Evolutionary conservation across 1,140 invertebrate genomes (phyloP).

Genomic region (Stegodyphus dumicola): DNA sequence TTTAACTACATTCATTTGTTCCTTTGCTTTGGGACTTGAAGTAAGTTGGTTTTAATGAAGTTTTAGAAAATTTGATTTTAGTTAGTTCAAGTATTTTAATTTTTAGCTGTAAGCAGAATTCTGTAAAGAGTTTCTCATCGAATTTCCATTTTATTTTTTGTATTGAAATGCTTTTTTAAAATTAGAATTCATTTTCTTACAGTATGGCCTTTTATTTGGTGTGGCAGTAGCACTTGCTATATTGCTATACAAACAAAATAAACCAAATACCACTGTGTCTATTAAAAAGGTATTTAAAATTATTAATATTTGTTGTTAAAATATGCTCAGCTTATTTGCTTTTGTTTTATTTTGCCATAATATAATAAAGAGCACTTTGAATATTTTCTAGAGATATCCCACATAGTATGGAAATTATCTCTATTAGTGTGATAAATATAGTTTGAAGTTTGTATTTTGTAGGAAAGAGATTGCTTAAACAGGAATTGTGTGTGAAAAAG

Average conservation of each 20-base stretch:
- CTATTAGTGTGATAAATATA: not conserved
- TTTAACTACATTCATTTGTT: slow-evolving; percentile 83
- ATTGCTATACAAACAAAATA: slow-evolving; percentile 52
- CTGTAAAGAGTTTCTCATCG: not conserved
- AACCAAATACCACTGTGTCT: slow-evolving; percentile 15
- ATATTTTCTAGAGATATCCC: not conserved
- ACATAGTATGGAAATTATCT: not conserved
- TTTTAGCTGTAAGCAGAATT: not conserved
- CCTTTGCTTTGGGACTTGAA: slow-evolving; percentile 78
- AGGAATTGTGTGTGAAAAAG: not conserved
- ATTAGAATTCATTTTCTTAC: not conserved
- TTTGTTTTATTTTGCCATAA: not conserved
- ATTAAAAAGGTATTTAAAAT: slow-evolving; percentile 18
- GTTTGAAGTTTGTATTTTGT: not conserved
- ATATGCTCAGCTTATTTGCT: not conserved
- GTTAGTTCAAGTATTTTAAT: not conserved
- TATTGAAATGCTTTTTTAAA: not conserved
- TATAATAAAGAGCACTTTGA: not conserved
- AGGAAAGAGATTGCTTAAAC: not conserved
- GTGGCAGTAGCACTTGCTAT: slow-evolving; percentile 19
- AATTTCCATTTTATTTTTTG: not conserved
- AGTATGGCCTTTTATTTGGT: slow-evolving; percentile 55
- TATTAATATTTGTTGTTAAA: not conserved
- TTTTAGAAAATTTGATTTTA: not conserved
- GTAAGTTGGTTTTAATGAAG: slow-evolving; percentile 56